Base-by-base conservation (phyloP, 2,888 invertebrate genomes). In the Sinopyrophorus schimmeli region DNA sequence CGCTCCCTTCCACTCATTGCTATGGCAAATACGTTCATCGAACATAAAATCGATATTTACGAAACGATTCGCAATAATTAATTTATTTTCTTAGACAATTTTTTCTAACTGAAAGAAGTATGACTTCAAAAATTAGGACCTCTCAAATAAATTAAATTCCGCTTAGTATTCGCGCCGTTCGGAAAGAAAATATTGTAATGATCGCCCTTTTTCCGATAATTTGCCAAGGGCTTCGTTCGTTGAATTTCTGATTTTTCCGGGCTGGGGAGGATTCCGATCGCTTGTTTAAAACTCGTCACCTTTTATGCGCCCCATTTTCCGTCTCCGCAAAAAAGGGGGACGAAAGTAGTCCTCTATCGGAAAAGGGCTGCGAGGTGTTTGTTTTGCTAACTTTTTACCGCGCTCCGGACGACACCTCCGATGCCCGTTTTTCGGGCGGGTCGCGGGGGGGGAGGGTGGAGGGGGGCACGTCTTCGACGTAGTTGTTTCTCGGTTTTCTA, bases 131-230 rank as follows among this genome's bases (percentile, higher is more conserved):
- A n/a, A n/a, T n/a, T n/a, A n/a, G n/a, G 30, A 35, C 42, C 35
- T 43, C 34, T 28, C 47, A 31, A 44, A 44, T 42, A 46, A 54
- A 54, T 54, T 52, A 52, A 52, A 47, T 43, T 50, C 43, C 40
- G 39, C 47, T 54, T 51, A 47, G 40, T 39, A 54, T 54, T 54
- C 54, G 32, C 28, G 20, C 53, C 41, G 41, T 26, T 34, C n/a
- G n/a, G 23, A 26, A 39, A 42, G 28, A 26, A 43, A 40, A 32
- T 41, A 43, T 48, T 47, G 47, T 57, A 57, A 54, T 50, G 54
- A 57, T 57, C 52, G 53, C n/a, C n/a, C 54, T 57, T 54, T 54
- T 57, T 49, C 54, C 57, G 57, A 57, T 57, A 57, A 57, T 57
- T 57, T 53, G 54, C 52, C 54, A 43, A n/a, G n/a, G n/a, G 49